These are phyloP conservation scores for Ectemnius lituratus DNA, from an alignment of 2,888 invertebrate genomes.

Conservation along the genomic window DNA sequence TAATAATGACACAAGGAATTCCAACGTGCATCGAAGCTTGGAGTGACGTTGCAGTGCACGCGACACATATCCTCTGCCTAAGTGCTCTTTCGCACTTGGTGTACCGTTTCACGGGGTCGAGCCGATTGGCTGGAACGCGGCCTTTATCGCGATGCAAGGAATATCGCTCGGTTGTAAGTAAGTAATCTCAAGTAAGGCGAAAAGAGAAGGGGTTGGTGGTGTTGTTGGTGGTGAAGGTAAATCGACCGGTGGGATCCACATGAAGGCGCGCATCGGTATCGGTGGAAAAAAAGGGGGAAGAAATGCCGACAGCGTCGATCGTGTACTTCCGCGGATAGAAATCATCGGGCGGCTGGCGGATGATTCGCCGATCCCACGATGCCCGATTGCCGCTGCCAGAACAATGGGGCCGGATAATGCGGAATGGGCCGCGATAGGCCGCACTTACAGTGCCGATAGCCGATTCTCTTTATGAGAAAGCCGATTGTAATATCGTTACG, in stretches of 20 bases:
- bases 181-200: not conserved
- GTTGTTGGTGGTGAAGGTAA: not conserved
- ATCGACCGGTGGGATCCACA: too few relatives aligned
- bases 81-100: too few relatives aligned
- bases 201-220: not conserved
- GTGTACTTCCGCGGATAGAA: constrained; percentile 59
- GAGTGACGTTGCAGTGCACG: too few relatives aligned
- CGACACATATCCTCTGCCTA: too few relatives aligned
- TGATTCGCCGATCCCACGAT: constrained; percentile 59
- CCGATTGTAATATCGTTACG: constrained; percentile 47
- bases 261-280: constrained; percentile 12
- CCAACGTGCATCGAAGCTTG: too few relatives aligned
- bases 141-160: constrained; percentile 5
- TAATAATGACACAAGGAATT: too few relatives aligned
- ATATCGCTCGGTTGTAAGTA: not conserved
- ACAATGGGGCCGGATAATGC: constrained; percentile 56
- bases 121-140: not conserved
- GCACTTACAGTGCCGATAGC: constrained; percentile 18
- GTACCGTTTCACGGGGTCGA: too few relatives aligned
- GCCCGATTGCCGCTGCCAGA: constrained; percentile 49
- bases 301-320: constrained; percentile 39
- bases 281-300: constrained; percentile 15
- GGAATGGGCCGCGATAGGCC: constrained; percentile 44
- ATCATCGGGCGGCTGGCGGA: constrained; percentile 48
- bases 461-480: constrained; percentile 30